phyloP scores from a whole-genome alignment of 2,797 vertebrate species.

The Acomys russatus region DNA sequence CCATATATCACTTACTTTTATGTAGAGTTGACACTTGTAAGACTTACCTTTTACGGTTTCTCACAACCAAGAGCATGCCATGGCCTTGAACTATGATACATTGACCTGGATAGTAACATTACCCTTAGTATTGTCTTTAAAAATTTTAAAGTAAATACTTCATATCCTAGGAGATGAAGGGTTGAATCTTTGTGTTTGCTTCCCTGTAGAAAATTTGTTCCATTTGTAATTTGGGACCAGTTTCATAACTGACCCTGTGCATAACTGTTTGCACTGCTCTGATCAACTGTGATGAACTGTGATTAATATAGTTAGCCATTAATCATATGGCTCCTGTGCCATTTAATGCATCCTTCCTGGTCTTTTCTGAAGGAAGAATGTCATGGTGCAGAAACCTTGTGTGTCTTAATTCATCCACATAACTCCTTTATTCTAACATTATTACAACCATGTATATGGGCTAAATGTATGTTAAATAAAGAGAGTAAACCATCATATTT shows the following conservation, averaged over 20 bases:
- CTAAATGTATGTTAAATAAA: background rate
- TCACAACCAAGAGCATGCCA: background rate
- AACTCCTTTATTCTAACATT: slow-evolving; percentile 12
- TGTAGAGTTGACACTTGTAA: slow-evolving; percentile 46
- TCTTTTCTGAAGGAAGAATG: background rate
- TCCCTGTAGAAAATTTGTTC: slow-evolving; percentile 21
- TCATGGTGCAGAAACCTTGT: background rate
- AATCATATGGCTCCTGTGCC: background rate
- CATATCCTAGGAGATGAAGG: background rate
- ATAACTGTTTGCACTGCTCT: background rate
- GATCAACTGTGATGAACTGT: slow-evolving; percentile 19
- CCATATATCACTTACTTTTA: background rate
- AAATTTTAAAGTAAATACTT: background rate
- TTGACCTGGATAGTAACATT: background rate
- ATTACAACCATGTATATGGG: background rate
- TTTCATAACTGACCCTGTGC: background rate
- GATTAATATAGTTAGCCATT: background rate
- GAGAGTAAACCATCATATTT: background rate
- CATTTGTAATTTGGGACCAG: slow-evolving; percentile 4
- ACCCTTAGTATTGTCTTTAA: slow-evolving; percentile 20
- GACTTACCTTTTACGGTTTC: background rate
- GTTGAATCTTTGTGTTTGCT: background rate
- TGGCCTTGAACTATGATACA: background rate
- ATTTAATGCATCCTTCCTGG: background rate
- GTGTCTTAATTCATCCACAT: background rate